Evolutionary conservation across 2,113 vertebrate species (phyloP), one percentile per base, ranked within the genome.

Genomic region (Lethenteron reissneri): DNA sequence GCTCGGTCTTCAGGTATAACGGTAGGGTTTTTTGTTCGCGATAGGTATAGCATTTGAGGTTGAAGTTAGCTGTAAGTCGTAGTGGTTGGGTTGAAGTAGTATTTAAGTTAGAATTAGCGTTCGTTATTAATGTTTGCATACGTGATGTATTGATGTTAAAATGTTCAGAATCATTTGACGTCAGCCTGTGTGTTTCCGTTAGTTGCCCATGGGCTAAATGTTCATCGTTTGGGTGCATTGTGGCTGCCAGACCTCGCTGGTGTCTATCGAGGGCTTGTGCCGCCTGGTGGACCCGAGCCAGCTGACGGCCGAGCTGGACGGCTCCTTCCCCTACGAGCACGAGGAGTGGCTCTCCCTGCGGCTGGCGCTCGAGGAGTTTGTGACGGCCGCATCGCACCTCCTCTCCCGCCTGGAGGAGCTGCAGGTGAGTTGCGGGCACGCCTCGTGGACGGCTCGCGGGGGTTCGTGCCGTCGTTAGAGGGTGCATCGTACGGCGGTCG

Each of bases 271-370:
- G 81, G 94, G 91, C 81, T 88, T 99, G 81, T 87, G 89, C 83
- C 95, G 95, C 84, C 86, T 92, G 72, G 92, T 99, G 78, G 94
- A 99, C 78, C 88, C 88, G 72, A 94, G 92, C 75, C 92, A 99
- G 83, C 84, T 99, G 75, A 97, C 94, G 9, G 85, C 88, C 0
- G 94, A 99, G 81, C 92, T 99, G 57, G 94, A 97, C 58, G 94
- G 92, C 79, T 90, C 89, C 77, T 82, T 99, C 80, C 89, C 92
- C 57, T 99, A 99, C 78, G 90, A 96, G 83, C 94, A 99, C 8
- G 94, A 99, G 71, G 91, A 94, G 69, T 99, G 94, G 94, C 94
- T 99, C 74, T 91, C 95, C 81, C 88, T 95, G 78, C 82, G 87
- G 74, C 80, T 85, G 73, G 82, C 91, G 68, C 95, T 91, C 75